Evolutionary conservation across 35 echinoderm and acorn worm genomes (phyloP).

Genomic region (Acanthaster planci): DNA sequence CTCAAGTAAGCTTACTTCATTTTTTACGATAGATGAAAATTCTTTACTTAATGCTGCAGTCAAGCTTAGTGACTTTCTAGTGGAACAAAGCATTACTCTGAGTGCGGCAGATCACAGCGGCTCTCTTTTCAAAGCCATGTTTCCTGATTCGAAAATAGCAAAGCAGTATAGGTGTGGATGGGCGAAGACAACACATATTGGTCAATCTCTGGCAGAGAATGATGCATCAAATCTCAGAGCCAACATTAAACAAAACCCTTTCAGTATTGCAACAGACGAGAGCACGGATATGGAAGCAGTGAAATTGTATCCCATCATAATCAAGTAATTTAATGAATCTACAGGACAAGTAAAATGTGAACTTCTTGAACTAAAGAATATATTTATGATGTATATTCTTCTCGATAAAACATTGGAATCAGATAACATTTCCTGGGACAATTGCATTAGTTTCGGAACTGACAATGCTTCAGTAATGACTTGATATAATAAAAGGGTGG

Average conservation of each 20-base stretch:
- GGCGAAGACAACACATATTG: conserved; percentile 55
- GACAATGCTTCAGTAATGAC: conserved; percentile 68
- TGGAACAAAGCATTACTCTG: too few species aligned
- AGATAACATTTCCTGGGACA: conserved; percentile 40
- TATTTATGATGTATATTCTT: background rate
- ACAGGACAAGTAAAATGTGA: conserved; percentile 12
- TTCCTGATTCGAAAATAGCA: conserved; percentile 50
- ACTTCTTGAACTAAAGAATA: background rate
- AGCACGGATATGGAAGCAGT: conserved; percentile 36
- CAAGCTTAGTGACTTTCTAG: too few species aligned
- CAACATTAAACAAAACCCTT: conserved; percentile 20
- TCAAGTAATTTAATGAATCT: conserved; percentile 34
- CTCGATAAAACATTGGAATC: background rate
- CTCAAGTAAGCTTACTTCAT: too few species aligned
- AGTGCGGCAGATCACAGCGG: too few species aligned
- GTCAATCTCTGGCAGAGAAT: conserved; percentile 35
- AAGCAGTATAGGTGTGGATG: conserved; percentile 51
- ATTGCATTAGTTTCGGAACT: conserved; percentile 54
- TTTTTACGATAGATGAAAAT: too few species aligned
- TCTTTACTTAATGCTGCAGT: too few species aligned
- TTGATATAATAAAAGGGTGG: conserved; percentile 43
- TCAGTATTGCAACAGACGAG: conserved; percentile 64
- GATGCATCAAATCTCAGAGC: conserved; percentile 28
- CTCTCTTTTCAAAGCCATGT: too few species aligned
- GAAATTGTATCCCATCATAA: conserved; percentile 61